phyloP scores from a whole-genome alignment of 2,797 vertebrate species.

The Varecia variegata region DNA sequence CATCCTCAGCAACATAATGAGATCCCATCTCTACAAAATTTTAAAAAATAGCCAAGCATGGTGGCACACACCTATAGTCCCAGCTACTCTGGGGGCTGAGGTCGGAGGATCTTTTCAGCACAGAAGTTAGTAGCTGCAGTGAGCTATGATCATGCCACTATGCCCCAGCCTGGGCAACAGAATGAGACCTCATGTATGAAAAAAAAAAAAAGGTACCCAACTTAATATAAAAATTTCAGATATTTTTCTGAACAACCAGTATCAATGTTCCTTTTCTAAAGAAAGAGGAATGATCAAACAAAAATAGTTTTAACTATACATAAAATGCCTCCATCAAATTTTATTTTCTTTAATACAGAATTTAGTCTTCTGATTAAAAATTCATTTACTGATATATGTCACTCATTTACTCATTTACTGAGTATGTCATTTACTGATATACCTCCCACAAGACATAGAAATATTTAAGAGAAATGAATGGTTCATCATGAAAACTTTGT shows the following conservation, averaged over 20 bases:
- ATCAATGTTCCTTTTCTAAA: background rate
- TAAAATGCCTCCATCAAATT: background rate
- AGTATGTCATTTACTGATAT: background rate
- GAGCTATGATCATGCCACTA: background rate
- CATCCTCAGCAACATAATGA: background rate
- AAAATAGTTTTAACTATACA: background rate
- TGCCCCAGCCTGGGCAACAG: background rate
- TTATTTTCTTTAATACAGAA: background rate
- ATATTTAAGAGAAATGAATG: background rate
- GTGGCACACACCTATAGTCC: too few relatives aligned
- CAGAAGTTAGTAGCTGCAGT: background rate
- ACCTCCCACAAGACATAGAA: background rate
- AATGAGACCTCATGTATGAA: background rate
- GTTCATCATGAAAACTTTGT: background rate
- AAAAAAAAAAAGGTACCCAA: background rate
- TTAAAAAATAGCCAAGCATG: too few relatives aligned
- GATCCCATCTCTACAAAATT: background rate
- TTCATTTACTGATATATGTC: background rate
- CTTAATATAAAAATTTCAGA: background rate
- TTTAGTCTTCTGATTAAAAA: constrained; percentile 18
- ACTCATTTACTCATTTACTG: background rate
- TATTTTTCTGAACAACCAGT: background rate
- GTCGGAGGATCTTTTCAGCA: background rate
- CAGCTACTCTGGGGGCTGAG: background rate
- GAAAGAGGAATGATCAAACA: background rate